Conservation (phyloP, 2,888 invertebrate genomes). For the Leptothorax acervorum region DNA sequence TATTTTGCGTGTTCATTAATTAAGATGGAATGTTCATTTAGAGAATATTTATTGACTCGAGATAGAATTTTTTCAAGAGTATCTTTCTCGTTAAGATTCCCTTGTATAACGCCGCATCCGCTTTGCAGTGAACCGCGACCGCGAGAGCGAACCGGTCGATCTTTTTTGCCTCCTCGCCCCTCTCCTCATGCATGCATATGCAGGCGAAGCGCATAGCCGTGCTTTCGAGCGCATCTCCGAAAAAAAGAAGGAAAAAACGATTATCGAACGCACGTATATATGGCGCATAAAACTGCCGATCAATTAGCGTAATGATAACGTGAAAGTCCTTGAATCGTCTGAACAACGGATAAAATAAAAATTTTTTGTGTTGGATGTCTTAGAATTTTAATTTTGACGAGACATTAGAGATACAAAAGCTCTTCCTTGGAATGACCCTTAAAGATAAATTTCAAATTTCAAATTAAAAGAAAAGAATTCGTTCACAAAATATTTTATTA, state of each 20-base stretch:
- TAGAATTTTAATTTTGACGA: not conserved
- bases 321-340: not conserved
- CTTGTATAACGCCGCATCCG: not conserved
- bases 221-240: constrained; percentile 24
- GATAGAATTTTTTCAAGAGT: not conserved
- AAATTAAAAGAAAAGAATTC: not conserved
- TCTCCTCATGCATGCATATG: constrained; percentile 22
- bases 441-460: not conserved
- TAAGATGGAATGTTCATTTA: not conserved
- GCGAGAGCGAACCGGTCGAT: constrained; percentile 21
- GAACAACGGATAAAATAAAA: not conserved
- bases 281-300: constrained; percentile 8
- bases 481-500: not conserved
- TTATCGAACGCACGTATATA: not conserved
- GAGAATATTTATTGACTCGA: not conserved
- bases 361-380: not conserved
- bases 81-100: not conserved
- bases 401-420: not conserved
- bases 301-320: constrained; percentile 31
- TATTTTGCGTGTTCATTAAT: not conserved
- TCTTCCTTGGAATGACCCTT: not conserved
- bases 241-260: not conserved
- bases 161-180: not conserved
- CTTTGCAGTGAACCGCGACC: constrained; percentile 23
- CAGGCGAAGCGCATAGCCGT: not conserved